phyloP scores from a whole-genome alignment of 2,888 invertebrate genomes.

The Scaptomyza parva region DNA sequence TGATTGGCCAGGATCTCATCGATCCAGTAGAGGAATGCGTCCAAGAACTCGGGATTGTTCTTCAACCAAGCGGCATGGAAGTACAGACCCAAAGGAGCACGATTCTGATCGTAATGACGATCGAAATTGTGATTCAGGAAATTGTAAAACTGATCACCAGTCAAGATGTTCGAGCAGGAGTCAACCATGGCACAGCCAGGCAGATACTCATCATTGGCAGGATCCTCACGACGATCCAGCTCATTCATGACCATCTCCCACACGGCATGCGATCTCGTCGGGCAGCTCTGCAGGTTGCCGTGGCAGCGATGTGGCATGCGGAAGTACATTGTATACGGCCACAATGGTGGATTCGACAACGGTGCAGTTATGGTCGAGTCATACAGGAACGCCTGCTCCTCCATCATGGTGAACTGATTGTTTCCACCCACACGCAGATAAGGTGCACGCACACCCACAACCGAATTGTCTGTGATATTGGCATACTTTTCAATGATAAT shows the following conservation, averaged over 20 bases:
- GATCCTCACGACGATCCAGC: constrained; percentile 95
- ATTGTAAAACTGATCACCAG: constrained; percentile 96
- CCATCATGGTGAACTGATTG: constrained; percentile 99
- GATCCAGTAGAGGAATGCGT: constrained; percentile 97
- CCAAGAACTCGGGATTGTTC: constrained; percentile 96
- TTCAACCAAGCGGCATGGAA: constrained; percentile 98
- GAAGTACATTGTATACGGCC: constrained; percentile 99
- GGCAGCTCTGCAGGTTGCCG: constrained; percentile 95
- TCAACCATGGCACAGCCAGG: constrained; percentile 98
- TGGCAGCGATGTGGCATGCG: constrained; percentile 97
- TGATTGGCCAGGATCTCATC: constrained; percentile 94
- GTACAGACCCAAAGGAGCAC: constrained; percentile 94
- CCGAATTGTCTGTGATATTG: constrained; percentile 95
- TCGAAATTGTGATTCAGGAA: constrained; percentile 97
- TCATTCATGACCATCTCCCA: constrained; percentile 99
- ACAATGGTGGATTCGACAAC: constrained; percentile 95
- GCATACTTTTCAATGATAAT: constrained; percentile 95
- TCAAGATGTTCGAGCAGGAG: constrained; percentile 96
- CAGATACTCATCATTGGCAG: constrained; percentile 93
- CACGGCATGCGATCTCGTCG: constrained; percentile 95
- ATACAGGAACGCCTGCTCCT: constrained; percentile 96
- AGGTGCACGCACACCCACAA: constrained; percentile 95
- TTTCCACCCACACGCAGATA: constrained; percentile 96
- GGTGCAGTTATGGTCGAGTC: constrained; percentile 98
- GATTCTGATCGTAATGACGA: constrained; percentile 95